Conservation (phyloP, 2,797 vertebrate species). For the Dipus sagitta region DNA sequence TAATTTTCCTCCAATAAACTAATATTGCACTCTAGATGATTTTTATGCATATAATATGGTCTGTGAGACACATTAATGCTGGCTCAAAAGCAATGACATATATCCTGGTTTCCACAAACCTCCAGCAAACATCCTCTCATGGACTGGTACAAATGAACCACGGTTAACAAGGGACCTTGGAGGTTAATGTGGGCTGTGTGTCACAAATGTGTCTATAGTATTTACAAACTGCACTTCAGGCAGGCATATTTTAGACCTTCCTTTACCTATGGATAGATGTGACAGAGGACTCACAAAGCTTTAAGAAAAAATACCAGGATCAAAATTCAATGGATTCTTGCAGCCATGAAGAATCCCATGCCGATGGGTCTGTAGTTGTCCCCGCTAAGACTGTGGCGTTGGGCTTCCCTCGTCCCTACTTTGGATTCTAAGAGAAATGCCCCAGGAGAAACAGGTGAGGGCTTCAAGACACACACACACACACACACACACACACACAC, state of each 20-base stretch:
- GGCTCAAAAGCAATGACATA: not conserved
- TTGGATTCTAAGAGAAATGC: not conserved
- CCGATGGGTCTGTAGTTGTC: not conserved
- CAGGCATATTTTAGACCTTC: not conserved
- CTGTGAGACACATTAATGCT: not conserved
- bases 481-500: too few relatives aligned
- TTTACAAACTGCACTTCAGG: not conserved
- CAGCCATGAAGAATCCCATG: too few relatives aligned
- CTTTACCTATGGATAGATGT: not conserved
- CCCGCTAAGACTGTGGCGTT: not conserved
- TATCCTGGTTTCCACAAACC: not conserved
- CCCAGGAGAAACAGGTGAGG: not conserved
- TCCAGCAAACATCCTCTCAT: not conserved
- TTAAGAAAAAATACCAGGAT: not conserved
- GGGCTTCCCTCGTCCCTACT: not conserved
- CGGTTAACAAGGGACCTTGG: not conserved
- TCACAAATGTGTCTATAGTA: not conserved
- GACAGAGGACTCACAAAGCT: not conserved
- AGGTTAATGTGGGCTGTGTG: not conserved
- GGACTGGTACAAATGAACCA: not conserved
- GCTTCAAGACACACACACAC: not conserved
- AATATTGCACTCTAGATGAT: not conserved
- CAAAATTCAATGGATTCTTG: not conserved
- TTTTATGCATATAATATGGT: not conserved
- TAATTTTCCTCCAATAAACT: conserved; percentile 46